Conservation (phyloP, 2,888 invertebrate genomes). For the Drosophila monieri region DNA sequence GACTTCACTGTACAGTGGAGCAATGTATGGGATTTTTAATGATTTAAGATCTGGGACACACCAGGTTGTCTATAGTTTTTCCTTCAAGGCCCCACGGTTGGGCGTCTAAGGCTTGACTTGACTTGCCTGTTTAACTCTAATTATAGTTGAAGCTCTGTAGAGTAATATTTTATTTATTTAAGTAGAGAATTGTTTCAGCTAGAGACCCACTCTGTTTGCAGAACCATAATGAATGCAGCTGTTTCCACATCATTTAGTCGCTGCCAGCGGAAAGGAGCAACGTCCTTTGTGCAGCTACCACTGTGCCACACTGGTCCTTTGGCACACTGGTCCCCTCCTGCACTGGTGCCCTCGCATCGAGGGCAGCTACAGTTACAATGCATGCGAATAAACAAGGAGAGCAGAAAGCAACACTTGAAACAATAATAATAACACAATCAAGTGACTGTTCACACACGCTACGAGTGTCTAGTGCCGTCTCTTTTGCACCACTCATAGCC, state of each 20-base stretch:
- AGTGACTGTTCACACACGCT: conserved; percentile 76
- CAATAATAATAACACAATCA: conserved; percentile 79
- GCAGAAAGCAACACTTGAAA: conserved; percentile 75
- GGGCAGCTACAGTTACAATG: conserved; percentile 67
- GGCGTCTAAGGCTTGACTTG: not conserved
- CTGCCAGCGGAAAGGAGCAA: conserved; percentile 12
- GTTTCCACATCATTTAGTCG: conserved; percentile 2
- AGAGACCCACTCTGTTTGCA: not conserved
- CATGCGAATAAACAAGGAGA: conserved; percentile 71
- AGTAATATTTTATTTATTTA: not conserved
- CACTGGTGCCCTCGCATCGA: conserved; percentile 14
- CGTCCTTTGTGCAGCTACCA: conserved; percentile 28
- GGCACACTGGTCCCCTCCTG: conserved; percentile 1
- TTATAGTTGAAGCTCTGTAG: not conserved
- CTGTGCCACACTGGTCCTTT: conserved; percentile 22
- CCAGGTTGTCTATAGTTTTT: no score
- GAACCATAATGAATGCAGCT: not conserved
- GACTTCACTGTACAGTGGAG: conserved; percentile 21
- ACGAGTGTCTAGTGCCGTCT: conserved; percentile 2
- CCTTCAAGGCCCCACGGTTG: no score
- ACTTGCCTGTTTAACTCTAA: not conserved
- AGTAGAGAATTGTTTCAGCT: not conserved
- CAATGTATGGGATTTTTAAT: not conserved
- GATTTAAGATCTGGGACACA: not conserved
- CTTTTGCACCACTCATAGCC: not conserved